phyloP scores from a whole-genome alignment of 2,113 vertebrate genomes.

The Ochotona curzoniae region DNA sequence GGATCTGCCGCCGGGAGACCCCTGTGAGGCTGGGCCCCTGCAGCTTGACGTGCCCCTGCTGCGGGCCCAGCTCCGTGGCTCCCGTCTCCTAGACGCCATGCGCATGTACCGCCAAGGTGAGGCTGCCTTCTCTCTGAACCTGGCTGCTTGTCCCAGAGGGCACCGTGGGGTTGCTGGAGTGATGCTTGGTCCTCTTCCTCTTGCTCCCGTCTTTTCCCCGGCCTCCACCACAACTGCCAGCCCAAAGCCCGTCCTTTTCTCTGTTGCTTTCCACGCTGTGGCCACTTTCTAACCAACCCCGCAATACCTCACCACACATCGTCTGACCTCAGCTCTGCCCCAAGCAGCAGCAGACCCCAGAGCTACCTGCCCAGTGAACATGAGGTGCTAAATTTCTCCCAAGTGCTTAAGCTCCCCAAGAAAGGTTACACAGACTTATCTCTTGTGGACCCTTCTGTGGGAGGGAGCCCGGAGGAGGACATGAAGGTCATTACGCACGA shows the following conservation, averaged over 20 bases:
- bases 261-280: neutral
- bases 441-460: neutral
- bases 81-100: conserved; percentile 94
- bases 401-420: conserved; percentile 50
- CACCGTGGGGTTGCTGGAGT: neutral
- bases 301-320: neutral
- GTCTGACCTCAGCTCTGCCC: neutral
- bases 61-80: conserved; percentile 94
- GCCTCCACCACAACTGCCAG: neutral
- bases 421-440: conserved; percentile 51
- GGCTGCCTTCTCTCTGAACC: neutral
- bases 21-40: conserved; percentile 93
- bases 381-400: conserved; percentile 38
- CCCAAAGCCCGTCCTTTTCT: neutral
- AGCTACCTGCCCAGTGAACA: neutral
- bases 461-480: neutral
- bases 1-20: conserved; percentile 89
- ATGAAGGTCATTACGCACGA: neutral
- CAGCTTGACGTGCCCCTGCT: conserved; percentile 94
- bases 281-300: no score
- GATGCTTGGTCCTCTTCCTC: neutral
- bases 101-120: conserved; percentile 98
- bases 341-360: neutral
- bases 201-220: neutral
- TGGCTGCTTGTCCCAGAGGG: neutral